Evolutionary conservation across 2,797 vertebrate genomes (phyloP).

Genomic region (Cyprinella venusta): DNA sequence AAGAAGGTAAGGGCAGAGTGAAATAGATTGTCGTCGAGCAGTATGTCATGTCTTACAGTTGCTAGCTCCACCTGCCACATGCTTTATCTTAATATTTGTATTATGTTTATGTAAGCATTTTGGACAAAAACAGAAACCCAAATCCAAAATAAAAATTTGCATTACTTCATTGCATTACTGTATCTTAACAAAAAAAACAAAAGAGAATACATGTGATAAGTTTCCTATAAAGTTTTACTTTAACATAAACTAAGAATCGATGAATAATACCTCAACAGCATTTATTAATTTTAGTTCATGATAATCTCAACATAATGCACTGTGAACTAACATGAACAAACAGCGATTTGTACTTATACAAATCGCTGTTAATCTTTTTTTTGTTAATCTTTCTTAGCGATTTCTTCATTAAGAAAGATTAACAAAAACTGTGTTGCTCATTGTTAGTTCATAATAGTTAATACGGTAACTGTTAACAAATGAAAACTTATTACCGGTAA

Average conservation of each 20-base stretch:
- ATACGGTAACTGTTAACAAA: background rate
- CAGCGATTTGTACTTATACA: too few relatives aligned
- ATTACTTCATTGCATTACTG: background rate
- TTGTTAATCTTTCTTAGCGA: too few relatives aligned
- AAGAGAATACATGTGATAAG: too few relatives aligned
- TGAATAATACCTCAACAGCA: background rate
- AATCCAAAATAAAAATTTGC: background rate
- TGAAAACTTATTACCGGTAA: background rate
- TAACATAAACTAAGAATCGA: background rate
- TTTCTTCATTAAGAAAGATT: background rate
- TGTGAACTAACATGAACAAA: too few relatives aligned
- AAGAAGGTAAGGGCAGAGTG: background rate
- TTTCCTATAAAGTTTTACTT: too few relatives aligned
- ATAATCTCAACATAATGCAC: background rate
- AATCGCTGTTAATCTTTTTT: too few relatives aligned
- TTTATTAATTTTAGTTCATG: background rate
- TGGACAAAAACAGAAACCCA: background rate
- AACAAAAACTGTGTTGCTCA: background rate
- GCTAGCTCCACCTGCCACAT: background rate
- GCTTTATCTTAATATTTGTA: background rate
- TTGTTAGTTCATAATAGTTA: background rate
- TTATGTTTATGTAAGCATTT: slow-evolving; percentile 7
- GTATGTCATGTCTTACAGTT: background rate
- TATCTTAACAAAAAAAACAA: too few relatives aligned
- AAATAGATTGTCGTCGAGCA: background rate